phyloP scores from a whole-genome alignment of 2,113 vertebrate species.

The Macquaria australasica region DNA sequence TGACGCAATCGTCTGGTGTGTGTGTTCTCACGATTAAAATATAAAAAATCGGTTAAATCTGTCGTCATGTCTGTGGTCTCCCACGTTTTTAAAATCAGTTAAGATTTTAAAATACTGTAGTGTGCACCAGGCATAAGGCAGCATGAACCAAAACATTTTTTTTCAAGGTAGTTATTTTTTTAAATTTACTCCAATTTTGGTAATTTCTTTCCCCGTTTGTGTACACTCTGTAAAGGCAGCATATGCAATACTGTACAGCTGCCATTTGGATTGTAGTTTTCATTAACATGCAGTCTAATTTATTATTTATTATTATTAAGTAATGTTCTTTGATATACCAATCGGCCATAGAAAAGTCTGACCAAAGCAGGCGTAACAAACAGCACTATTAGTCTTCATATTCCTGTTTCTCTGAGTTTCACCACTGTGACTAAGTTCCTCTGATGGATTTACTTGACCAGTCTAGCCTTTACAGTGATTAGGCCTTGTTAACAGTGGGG shows the following conservation, averaged over 20 bases:
- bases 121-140: background rate
- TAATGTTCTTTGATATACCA: background rate
- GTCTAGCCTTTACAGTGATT: conserved; percentile 62
- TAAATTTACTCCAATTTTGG: background rate
- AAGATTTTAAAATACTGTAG: too few relatives aligned
- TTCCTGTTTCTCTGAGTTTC: conserved; percentile 9
- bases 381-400: background rate
- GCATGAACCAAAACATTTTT: background rate
- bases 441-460: conserved; percentile 61
- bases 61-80: too few relatives aligned
- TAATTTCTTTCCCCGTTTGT: background rate
- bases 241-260: too few relatives aligned
- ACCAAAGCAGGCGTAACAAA: background rate
- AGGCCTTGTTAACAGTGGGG: conserved; percentile 65
- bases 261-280: background rate
- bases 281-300: background rate
- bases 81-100: too few relatives aligned
- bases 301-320: background rate
- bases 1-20: too few relatives aligned
- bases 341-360: background rate
- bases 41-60: too few relatives aligned
- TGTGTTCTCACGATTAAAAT: too few relatives aligned
- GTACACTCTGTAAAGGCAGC: background rate
- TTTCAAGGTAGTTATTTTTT: background rate
- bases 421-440: conserved; percentile 12